Evolutionary conservation across 2,888 invertebrate species (phyloP).

Genomic region (Corythucha ciliata): DNA sequence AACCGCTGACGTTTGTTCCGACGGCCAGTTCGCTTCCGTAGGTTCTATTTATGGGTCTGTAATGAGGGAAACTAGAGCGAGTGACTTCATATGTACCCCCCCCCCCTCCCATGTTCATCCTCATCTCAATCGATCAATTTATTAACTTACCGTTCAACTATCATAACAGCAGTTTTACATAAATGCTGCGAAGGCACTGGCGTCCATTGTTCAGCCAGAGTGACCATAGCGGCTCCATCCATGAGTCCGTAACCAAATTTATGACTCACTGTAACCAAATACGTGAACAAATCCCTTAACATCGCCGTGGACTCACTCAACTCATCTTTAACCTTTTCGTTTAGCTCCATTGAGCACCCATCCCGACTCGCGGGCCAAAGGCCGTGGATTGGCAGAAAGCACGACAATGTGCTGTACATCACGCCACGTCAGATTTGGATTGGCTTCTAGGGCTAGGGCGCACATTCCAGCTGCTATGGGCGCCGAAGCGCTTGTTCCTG

Average conservation of each 20-base stretch:
- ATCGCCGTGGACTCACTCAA: no score
- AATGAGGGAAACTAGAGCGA: no score
- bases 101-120: no score
- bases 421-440: slow-evolving; percentile 51
- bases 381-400: slow-evolving; percentile 45
- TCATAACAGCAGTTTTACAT: slow-evolving; percentile 43
- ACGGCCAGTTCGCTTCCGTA: slow-evolving; percentile 38
- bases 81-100: no score
- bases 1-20: slow-evolving; percentile 43
- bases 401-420: slow-evolving; percentile 53
- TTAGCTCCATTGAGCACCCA: slow-evolving; percentile 51
- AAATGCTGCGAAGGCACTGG: slow-evolving; percentile 49
- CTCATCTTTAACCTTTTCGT: slow-evolving; percentile 40
- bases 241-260: slow-evolving; percentile 54
- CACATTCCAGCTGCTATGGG: slow-evolving; percentile 48
- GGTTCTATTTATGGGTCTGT: slow-evolving; percentile 21
- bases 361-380: slow-evolving; percentile 46
- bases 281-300: no score
- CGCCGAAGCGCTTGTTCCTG: slow-evolving; percentile 46
- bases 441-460: slow-evolving; percentile 48
- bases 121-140: no score
- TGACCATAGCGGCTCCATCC: slow-evolving; percentile 50
- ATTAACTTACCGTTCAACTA: slow-evolving; percentile 39
- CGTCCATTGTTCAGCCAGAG: slow-evolving; percentile 47
- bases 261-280: slow-evolving; percentile 44